A percentile compares a stretch with the other conserved stretches of the same genome.
These are phyloP conservation scores for Pandemis cinnamomeana DNA, from an alignment of 2,888 invertebrate species.

Conservation along the genomic window DNA sequence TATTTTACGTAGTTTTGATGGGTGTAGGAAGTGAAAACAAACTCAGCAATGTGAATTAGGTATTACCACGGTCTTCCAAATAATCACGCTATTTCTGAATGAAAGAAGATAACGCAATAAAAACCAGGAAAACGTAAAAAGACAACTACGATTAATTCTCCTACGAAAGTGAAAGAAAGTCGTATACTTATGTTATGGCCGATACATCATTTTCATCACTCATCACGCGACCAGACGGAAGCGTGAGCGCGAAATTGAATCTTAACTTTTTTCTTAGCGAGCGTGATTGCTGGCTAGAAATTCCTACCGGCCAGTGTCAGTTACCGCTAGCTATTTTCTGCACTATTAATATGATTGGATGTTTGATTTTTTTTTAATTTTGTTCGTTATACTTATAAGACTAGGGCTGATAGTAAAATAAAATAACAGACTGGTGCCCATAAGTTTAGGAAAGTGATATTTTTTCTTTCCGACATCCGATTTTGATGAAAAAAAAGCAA, in stretches of 20 bases:
- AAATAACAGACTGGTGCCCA: too few relatives aligned
- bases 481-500: too few relatives aligned
- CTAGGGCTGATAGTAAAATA: background rate
- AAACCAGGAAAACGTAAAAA: constrained; percentile 35
- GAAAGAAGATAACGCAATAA: background rate
- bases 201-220: constrained; percentile 42
- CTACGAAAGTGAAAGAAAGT: constrained; percentile 44
- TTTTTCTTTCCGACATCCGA: too few relatives aligned
- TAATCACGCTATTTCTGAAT: background rate
- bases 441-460: too few relatives aligned
- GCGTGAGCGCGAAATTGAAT: constrained; percentile 41
- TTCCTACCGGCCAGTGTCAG: constrained; percentile 44
- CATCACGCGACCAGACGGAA: constrained; percentile 43
- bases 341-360: background rate
- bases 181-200: constrained; percentile 33
- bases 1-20: too few relatives aligned
- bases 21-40: too few relatives aligned
- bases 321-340: constrained; percentile 39
- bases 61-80: too few relatives aligned
- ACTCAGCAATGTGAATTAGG: too few relatives aligned
- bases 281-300: constrained; percentile 37
- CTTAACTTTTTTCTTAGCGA: constrained; percentile 42
- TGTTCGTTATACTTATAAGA: background rate
- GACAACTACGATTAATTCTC: constrained; percentile 35
- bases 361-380: constrained; percentile 4